These are phyloP conservation scores for Syrista parreyssii DNA, from an alignment of 2,888 invertebrate genomes.

Conservation along the genomic window DNA sequence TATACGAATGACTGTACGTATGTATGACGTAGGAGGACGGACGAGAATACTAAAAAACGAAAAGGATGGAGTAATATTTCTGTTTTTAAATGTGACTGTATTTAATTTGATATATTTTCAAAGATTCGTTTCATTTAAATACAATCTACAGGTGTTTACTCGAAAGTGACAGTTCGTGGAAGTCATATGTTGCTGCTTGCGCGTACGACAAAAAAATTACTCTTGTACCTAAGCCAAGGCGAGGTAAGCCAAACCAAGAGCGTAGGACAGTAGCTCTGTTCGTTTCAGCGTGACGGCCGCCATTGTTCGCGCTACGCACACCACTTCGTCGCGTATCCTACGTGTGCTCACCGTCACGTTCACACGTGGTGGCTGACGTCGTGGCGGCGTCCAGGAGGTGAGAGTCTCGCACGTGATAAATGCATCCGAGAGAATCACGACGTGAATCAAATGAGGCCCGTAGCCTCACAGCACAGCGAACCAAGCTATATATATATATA, in stretches of 20 bases:
- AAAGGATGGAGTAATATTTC: neutral
- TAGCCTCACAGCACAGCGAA: conserved; percentile 11
- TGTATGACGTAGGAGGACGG: neutral
- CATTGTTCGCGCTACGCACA: conserved; percentile 41
- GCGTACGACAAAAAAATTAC: neutral
- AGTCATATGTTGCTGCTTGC: neutral
- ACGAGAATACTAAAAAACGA: too few species aligned
- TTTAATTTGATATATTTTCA: too few species aligned
- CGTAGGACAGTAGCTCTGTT: conserved; percentile 49
- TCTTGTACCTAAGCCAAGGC: neutral
- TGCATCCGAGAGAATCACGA: conserved; percentile 35
- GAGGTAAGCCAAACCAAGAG: conserved; percentile 14
- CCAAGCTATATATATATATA: too few species aligned
- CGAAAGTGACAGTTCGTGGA: neutral
- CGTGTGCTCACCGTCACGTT: neutral
- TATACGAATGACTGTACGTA: neutral
- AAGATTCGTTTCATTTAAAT: neutral
- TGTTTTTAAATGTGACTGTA: too few species aligned
- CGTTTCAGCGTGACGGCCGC: conserved; percentile 51
- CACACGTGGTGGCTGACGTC: neutral
- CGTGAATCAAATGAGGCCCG: conserved; percentile 43
- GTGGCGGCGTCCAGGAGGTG: neutral
- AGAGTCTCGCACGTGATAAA: conserved; percentile 36
- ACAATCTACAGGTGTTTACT: neutral
- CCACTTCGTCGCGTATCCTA: neutral